These are phyloP conservation scores for Apteryx mantelli DNA, from an alignment of 2,113 vertebrate genomes.

Conservation along the genomic window DNA sequence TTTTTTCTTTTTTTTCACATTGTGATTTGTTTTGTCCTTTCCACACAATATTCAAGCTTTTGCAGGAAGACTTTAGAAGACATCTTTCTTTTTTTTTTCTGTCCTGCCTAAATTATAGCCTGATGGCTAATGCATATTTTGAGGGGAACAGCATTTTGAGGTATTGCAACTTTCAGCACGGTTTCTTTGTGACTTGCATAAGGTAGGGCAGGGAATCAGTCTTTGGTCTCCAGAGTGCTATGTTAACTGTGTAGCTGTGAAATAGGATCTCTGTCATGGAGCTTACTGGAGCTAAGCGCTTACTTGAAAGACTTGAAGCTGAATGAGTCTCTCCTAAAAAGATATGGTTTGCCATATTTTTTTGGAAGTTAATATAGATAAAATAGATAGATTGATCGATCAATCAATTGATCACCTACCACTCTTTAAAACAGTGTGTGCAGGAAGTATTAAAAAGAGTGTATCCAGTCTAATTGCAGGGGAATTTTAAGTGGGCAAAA, in stretches of 20 bases:
- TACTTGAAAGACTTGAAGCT: neutral
- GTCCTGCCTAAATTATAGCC: neutral
- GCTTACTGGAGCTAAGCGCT: neutral
- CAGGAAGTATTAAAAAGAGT: neutral
- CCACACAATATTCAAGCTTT: too few relatives aligned
- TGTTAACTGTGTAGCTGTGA: rapidly evolving
- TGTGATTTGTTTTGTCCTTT: too few relatives aligned
- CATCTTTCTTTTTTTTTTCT: neutral
- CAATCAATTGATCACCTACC: neutral
- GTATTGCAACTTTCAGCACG: neutral
- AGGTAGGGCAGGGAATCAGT: rapidly evolving
- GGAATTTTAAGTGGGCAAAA: neutral
- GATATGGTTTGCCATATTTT: neutral
- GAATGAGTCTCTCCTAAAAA: neutral
- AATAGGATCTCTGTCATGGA: neutral
- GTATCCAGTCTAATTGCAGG: neutral
- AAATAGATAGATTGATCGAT: neutral
- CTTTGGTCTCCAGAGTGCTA: neutral
- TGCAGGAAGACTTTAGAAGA: neutral
- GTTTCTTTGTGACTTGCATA: neutral
- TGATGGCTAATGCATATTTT: too few relatives aligned
- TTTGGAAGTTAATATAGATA: neutral
- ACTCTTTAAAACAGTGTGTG: neutral
- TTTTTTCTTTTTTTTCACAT: too few relatives aligned
- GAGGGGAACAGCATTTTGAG: rapidly evolving